Percentiles rank a stretch among this genome's conserved stretches.
These are phyloP conservation scores for Xyrauchen texanus DNA, from an alignment of 2,113 vertebrate genomes.

Conservation along the genomic window DNA sequence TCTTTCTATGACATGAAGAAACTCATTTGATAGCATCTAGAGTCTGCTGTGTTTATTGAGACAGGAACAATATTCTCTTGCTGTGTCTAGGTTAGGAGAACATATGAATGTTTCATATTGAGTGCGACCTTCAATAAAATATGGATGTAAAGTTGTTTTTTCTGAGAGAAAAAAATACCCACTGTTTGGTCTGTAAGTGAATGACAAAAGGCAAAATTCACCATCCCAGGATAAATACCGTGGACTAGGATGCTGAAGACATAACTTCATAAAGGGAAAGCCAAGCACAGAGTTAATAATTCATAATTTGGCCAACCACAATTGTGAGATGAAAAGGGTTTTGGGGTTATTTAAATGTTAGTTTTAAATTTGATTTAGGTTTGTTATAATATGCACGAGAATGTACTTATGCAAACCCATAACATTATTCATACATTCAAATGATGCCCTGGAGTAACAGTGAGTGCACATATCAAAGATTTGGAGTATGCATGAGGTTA, in stretches of 20 bases:
- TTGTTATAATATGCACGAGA: background rate
- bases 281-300: constrained; percentile 49
- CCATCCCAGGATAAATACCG: constrained; percentile 22
- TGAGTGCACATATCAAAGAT: constrained; percentile 28
- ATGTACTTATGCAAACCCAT: background rate
- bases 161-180: background rate
- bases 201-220: constrained; percentile 33
- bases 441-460: constrained; percentile 13
- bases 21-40: background rate
- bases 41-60: background rate
- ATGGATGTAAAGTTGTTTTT: constrained; percentile 44
- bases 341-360: background rate
- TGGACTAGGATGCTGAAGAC: constrained; percentile 3
- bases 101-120: constrained; percentile 50
- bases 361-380: constrained; percentile 37
- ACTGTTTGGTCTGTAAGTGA: constrained; percentile 11
- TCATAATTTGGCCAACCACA: constrained; percentile 28
- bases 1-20: background rate
- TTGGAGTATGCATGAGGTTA: too few relatives aligned
- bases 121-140: constrained; percentile 47
- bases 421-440: constrained; percentile 21
- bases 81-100: constrained; percentile 24
- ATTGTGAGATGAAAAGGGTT: constrained; percentile 23
- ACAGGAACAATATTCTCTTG: background rate
- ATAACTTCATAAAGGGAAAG: constrained; percentile 38